Percentiles rank a stretch among this genome's conserved stretches.
phyloP scores from a whole-genome alignment of 2,113 vertebrate species.

The Piprites chloris region DNA sequence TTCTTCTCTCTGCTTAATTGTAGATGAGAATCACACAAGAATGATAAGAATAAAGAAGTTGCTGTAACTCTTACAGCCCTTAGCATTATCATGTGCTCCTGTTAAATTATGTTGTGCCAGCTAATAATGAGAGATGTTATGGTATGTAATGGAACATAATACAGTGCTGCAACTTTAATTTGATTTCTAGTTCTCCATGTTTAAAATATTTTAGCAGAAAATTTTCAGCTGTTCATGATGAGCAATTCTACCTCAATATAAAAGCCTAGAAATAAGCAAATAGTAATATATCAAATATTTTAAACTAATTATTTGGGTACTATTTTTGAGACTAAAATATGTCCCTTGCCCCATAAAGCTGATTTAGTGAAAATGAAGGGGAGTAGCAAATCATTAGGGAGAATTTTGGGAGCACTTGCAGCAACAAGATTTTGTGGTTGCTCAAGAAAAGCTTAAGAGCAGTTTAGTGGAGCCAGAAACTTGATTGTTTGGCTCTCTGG shows the following conservation, averaged over 20 bases:
- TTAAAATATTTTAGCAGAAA: not conserved
- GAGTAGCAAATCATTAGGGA: slow-evolving; percentile 38
- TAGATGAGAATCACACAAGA: not conserved
- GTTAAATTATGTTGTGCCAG: not conserved
- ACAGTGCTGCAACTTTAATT: not conserved
- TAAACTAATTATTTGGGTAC: not conserved
- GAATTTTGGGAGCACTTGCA: slow-evolving; percentile 5
- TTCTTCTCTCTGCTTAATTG: not conserved
- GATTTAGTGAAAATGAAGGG: slow-evolving; percentile 26
- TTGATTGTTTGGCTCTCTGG: not conserved
- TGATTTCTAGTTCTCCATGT: not conserved
- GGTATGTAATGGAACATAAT: not conserved
- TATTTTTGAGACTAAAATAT: not conserved
- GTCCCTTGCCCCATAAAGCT: slow-evolving; percentile 23
- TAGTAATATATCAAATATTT: not conserved
- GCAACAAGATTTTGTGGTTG: slow-evolving; percentile 12
- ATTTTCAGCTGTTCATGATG: not conserved
- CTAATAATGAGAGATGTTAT: not conserved
- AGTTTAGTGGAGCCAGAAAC: slow-evolving; percentile 27
- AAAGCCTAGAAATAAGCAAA: not conserved
- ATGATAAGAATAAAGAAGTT: not conserved
- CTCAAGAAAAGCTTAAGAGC: slow-evolving; percentile 21
- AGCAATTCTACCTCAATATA: not conserved
- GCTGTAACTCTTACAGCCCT: not conserved
- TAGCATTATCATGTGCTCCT: not conserved